Evolutionary conservation across 2,113 vertebrate species (phyloP), one percentile per base, ranked within the genome.

Genomic region (Microcebus griseorufus): DNA sequence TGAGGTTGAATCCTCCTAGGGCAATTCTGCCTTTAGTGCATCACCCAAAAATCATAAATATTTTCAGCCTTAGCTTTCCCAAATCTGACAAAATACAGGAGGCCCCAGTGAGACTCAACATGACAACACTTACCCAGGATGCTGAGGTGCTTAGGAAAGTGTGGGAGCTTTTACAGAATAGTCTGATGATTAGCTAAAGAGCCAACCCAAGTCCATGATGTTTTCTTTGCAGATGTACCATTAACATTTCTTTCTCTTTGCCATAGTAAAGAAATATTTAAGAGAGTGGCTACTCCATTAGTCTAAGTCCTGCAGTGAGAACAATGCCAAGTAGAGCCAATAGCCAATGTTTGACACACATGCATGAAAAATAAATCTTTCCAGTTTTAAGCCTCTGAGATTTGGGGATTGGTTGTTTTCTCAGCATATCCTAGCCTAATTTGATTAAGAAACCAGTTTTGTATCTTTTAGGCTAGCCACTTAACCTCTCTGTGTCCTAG

Each of bases 61-160:
- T 93, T 90, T 87, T 96, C 95, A 96, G 88, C n/a, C 22, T 97
- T 88, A 23, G 72, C 9, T 76, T 78, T 78, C 72, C 65, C 95
- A 89, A 97, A 88, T 88, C 65, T 88, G 88, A 88, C 5, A 87
- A 42, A 58, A 92, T 51, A 85, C 0, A 87, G 42, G 62, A 94
- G n/a, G 67, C 37, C 39, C 45, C 53, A 37, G 22, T 92, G 93
- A 95, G 94, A 60, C 7, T 93, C 69, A 53, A 75, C 7, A 65
- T 51, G 67, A 53, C 67, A 94, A 83, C 17, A 70, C 4, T 69
- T 94, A 58, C 62, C 45, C 20, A 88, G 60, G 55, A 69, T 42
- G 22, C 81, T 75, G 82, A 94, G 16, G 62, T 69, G 34, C 34
- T 5, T 39, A 48, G 65, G 69, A 85, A 87, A 93, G 1, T 0